Base-by-base conservation (phyloP, 2,888 invertebrate species). In the Seira ritae region DNA sequence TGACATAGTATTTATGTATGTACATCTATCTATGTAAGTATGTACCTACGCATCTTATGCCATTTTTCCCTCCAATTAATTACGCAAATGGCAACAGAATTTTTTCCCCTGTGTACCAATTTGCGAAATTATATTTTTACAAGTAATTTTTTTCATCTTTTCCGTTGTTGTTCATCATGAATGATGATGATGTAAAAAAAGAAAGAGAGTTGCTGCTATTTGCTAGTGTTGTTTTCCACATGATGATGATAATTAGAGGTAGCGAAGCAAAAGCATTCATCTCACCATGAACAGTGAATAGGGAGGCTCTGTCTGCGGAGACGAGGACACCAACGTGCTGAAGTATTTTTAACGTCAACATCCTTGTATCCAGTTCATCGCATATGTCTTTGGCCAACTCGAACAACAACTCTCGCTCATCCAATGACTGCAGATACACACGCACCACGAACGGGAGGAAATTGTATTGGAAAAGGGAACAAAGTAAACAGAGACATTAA, bases 371-470 rank as follows among this genome's bases (percentile, higher is more conserved):
- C 90, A 98, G 92, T 91, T 98, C 98, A 92, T 98, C 97, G 92
- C 97, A 97, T 90, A 98, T 98, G 91, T 98, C 98, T 92, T 94
- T 93, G 90, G 98, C 98, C 93, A 98, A 92, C 92, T 98, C 98
- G 92, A 98, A 97, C 91, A 98, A 97, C 89, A 98, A 93, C 91
- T 98, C 97, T 91, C 96, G 96, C 91, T 98, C 98, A 89, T 97
- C 96, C 90, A 98, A 71, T 15, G 84, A 82, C 88, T 89, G 78
- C 6, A 73, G 76, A 42, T 62, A 78, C 60, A 62, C 24, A 74
- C 23, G 55, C 55, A 55, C 55, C 31, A 31, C 31, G n/a, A n/a
- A n/a, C n/a, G n/a, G n/a, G n/a, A 31, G 55, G 17, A 55, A n/a
- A 55, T 55, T n/a, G 55, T 17, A 55, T 8, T 55, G 55, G 55